Evolutionary conservation across 2,797 vertebrate species (phyloP).

Genomic region (Tokudaia tokunoshimensis): DNA sequence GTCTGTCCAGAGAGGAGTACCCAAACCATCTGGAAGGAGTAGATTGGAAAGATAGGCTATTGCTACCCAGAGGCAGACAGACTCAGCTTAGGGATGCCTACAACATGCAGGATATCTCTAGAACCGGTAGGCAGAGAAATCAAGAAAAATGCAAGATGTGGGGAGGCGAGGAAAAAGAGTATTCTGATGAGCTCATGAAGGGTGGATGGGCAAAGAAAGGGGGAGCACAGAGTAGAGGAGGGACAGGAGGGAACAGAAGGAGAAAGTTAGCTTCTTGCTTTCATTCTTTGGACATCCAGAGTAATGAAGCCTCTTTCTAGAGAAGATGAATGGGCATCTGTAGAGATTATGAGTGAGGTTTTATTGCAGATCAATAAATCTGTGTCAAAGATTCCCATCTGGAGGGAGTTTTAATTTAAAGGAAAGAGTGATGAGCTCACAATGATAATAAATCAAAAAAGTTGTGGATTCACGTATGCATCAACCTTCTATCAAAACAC

Average conservation of each 20-base stretch:
- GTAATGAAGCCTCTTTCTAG: constrained; percentile 87
- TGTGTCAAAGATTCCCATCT: constrained; percentile 90
- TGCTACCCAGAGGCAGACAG: not conserved
- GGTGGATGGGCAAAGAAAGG: not conserved
- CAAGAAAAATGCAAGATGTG: not conserved
- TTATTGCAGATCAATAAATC: constrained; percentile 92
- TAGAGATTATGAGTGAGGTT: constrained; percentile 91
- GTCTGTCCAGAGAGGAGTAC: constrained; percentile 23
- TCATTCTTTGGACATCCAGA: constrained; percentile 87
- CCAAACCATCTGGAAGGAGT: constrained; percentile 61
- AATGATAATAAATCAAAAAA: constrained; percentile 90
- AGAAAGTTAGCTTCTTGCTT: constrained; percentile 84
- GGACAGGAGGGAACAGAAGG: constrained; percentile 60
- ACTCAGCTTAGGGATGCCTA: not conserved
- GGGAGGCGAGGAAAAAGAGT: not conserved
- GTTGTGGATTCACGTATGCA: constrained; percentile 85
- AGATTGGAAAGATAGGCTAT: constrained; percentile 1
- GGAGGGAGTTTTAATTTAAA: constrained; percentile 93
- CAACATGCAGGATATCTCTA: not conserved
- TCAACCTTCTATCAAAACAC: constrained; percentile 87
- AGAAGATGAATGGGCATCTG: constrained; percentile 89
- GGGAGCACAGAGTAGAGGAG: constrained; percentile 61
- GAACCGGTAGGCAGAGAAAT: not conserved
- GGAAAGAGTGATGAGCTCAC: constrained; percentile 88
- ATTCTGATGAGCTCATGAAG: not conserved